Conservation (phyloP, 2,888 invertebrate species). For the Leucoma salicis region DNA sequence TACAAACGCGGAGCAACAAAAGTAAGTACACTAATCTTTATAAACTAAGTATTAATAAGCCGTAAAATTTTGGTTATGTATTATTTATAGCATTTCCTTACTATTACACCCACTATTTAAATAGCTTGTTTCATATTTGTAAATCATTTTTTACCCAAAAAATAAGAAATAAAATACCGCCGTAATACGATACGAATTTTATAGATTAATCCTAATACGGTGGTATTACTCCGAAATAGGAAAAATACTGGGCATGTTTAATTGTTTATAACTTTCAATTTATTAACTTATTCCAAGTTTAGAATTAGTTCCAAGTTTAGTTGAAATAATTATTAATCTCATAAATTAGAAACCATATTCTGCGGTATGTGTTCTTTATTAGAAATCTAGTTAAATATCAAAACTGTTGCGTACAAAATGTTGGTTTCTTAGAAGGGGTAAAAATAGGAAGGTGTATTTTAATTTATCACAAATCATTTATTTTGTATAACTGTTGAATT, state of each 20-base stretch:
- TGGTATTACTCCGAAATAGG: background rate
- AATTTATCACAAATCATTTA: conserved; percentile 6
- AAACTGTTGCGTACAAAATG: background rate
- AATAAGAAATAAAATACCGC: background rate
- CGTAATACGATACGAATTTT: background rate
- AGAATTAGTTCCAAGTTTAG: background rate
- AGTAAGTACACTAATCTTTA: conserved; percentile 12
- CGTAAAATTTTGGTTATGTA: conserved; percentile 2
- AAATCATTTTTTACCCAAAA: background rate
- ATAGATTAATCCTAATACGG: background rate
- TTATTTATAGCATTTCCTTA: conserved; percentile 4
- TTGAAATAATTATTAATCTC: conserved; percentile 2
- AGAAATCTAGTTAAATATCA: conserved; percentile 7
- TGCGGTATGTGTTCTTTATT: conserved; percentile 8
- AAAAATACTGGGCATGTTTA: background rate
- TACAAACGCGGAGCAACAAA: conserved; percentile 14
- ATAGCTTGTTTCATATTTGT: background rate
- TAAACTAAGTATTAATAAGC: conserved; percentile 5
- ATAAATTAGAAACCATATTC: conserved; percentile 6
- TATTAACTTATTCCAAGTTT: background rate
- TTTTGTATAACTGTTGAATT: conserved; percentile 6
- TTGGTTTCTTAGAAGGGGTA: conserved; percentile 1
- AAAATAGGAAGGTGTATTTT: conserved; percentile 4
- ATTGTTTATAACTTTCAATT: background rate
- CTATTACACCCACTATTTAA: background rate